Evolutionary conservation across 2,113 vertebrate species (phyloP), one percentile per base, ranked within the genome.

Genomic region (Eubucco bourcierii): DNA sequence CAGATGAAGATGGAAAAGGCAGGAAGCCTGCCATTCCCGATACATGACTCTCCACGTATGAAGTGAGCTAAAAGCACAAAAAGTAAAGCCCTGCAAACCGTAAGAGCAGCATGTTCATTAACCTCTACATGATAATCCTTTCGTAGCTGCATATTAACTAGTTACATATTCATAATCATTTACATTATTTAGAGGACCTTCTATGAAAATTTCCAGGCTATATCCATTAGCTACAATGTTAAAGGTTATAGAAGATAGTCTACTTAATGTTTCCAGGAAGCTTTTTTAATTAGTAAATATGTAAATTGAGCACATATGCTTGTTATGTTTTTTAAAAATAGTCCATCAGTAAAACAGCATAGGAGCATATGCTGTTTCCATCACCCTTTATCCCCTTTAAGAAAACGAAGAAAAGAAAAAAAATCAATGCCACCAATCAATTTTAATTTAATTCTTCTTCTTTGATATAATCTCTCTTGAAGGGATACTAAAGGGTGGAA

Each of bases 101-200:
- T 95, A 97, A 97, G 98, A 97, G 97, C 98, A 97, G 97, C 94
- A 85, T 98, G 97, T 97, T 98, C 98, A 98, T 98, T 98, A 98
- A 98, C 98, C 98, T 98, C 98, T 96, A 97, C 98, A 97, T 95
- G 97, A 97, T 98, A 97, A 98, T 98, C 98, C 97, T 97, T 98
- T 97, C 95, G 0, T 97, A 96, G 98, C 98, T 98, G 98, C 98
- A 98, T 98, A 98, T 98, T 98, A 98, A 98, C 97, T 98, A 98
- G 98, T 98, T 98, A 98, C 98, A 98, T 97, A 98, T 98, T 98
- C 98, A 98, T 98, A 98, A 98, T 98, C 97, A 98, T 97, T 97
- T 98, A 98, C 98, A 98, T 98, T 98, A 98, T 98, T 98, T 98
- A 98, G 97, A 98, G 96, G 96, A 97, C 96, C 97, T 97, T 97